phyloP scores from a whole-genome alignment of 2,113 vertebrate species.

The Hipposideros armiger region DNA sequence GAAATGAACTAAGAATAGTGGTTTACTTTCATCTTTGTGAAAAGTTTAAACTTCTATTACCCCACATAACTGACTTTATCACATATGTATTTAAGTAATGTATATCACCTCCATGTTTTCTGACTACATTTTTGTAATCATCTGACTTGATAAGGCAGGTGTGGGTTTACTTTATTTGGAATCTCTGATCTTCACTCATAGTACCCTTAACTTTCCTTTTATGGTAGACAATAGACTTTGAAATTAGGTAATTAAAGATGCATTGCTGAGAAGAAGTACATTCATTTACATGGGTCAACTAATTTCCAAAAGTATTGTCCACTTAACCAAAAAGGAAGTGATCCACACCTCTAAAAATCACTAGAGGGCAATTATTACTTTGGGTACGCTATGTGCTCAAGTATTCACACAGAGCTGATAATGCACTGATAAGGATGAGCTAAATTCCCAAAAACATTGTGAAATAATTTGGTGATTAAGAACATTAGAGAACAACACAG shows the following conservation, averaged over 20 bases:
- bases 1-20: neutral
- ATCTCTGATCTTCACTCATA: neutral
- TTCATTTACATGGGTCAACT: constrained; percentile 32
- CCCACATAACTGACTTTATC: neutral
- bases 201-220: constrained; percentile 9
- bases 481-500: neutral
- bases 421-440: constrained; percentile 4
- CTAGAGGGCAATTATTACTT: neutral
- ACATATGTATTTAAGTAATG: neutral
- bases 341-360: constrained; percentile 19
- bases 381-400: neutral
- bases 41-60: constrained; percentile 7
- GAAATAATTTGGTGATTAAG: neutral
- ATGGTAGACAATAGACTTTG: constrained; percentile 61
- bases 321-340: constrained; percentile 55
- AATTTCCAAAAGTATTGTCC: constrained; percentile 60
- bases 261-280: neutral
- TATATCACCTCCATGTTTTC: neutral
- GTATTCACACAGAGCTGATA: neutral
- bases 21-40: neutral
- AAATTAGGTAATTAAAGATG: constrained; percentile 25
- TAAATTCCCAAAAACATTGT: constrained; percentile 44
- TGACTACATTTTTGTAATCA: neutral
- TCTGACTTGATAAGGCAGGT: neutral
- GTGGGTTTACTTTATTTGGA: neutral